Evolutionary conservation across 2,797 vertebrate genomes (phyloP).

Genomic region (Rhabdophis nuchalis): DNA sequence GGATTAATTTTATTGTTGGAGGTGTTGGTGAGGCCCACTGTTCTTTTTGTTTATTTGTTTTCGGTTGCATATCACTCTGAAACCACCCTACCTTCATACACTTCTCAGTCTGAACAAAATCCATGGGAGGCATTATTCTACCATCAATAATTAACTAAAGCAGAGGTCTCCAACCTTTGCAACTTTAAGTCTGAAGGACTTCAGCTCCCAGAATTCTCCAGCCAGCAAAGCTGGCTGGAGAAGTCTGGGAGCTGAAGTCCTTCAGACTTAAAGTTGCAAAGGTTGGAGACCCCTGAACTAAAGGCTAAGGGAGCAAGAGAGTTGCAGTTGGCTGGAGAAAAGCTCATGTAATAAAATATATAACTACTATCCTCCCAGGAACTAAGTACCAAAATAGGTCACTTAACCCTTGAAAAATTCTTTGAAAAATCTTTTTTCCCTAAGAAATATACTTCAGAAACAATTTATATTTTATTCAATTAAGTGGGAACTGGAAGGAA

Average conservation of each 20-base stretch:
- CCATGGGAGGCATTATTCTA: background rate
- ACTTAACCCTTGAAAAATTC: background rate
- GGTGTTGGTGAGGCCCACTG: no score
- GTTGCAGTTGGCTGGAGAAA: background rate
- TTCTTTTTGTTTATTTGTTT: background rate
- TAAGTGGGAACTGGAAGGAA: background rate
- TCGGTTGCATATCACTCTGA: background rate
- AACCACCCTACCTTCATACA: background rate
- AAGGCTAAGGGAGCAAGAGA: background rate
- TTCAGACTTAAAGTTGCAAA: no score
- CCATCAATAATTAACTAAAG: background rate
- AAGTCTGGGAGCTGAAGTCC: no score
- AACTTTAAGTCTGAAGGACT: no score
- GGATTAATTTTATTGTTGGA: background rate
- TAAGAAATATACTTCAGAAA: background rate
- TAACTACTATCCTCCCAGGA: background rate
- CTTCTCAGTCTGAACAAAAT: background rate
- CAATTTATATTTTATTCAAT: background rate
- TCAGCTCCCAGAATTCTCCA: no score
- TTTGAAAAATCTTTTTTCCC: background rate
- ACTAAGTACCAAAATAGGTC: background rate
- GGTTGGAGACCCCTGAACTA: no score
- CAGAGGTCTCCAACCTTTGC: no score
- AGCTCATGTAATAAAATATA: background rate
- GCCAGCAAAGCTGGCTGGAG: no score